Evolutionary conservation across 2,888 invertebrate genomes (phyloP).

Genomic region (Hermodice carunculata): DNA sequence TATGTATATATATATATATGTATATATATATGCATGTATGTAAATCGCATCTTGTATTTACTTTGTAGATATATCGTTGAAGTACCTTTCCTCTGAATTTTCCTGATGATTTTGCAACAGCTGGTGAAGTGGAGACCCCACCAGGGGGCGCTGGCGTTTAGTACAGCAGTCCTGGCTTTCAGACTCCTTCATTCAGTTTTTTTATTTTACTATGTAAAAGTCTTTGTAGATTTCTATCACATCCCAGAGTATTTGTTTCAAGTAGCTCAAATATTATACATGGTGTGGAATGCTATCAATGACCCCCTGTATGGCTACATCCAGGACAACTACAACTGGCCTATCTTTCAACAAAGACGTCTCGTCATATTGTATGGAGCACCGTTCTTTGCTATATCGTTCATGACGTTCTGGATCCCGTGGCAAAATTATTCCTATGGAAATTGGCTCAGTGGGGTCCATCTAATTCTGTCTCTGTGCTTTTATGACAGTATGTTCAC

Average conservation of each 20-base stretch:
- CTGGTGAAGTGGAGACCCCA: too few relatives aligned
- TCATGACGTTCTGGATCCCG: constrained; percentile 67
- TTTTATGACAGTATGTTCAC: constrained; percentile 71
- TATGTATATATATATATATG: too few relatives aligned
- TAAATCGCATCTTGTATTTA: too few relatives aligned
- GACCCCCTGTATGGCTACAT: constrained; percentile 71
- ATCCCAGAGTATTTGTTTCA: constrained; percentile 70
- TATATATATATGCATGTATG: too few relatives aligned
- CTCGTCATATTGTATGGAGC: constrained; percentile 67
- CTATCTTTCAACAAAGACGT: constrained; percentile 65
- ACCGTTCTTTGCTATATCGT: constrained; percentile 67
- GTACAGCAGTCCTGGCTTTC: too few relatives aligned
- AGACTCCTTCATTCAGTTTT: constrained; percentile 66
- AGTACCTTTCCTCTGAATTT: too few relatives aligned
- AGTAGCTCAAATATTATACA: constrained; percentile 65
- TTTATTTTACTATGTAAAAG: constrained; percentile 71
- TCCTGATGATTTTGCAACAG: too few relatives aligned
- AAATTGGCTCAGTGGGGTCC: constrained; percentile 65
- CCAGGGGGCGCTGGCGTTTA: too few relatives aligned
- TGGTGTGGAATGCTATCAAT: constrained; percentile 71
- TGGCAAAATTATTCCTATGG: constrained; percentile 56
- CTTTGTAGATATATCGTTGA: too few relatives aligned
- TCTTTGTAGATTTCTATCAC: constrained; percentile 68
- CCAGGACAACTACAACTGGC: constrained; percentile 54
- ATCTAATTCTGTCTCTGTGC: constrained; percentile 68